Percentiles rank a stretch among this genome's conserved stretches.
Conservation (phyloP, 2,113 vertebrate genomes). For the Coreoperca whiteheadi region DNA sequence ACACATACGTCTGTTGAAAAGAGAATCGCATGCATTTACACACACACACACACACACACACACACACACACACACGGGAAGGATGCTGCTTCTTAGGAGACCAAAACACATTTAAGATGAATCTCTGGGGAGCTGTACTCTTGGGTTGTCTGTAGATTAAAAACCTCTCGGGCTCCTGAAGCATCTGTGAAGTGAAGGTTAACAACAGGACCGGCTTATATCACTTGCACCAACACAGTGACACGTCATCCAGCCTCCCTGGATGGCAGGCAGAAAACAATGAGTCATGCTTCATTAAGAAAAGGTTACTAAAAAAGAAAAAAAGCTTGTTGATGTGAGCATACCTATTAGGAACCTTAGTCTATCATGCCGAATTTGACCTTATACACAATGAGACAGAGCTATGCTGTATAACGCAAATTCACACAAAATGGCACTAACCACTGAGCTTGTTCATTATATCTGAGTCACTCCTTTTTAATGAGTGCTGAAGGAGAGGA, state of each 20-base stretch:
- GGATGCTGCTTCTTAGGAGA: constrained; percentile 32
- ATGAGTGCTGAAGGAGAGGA: constrained; percentile 17
- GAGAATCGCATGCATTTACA: constrained; percentile 33
- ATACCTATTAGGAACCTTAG: constrained; percentile 7
- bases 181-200: constrained; percentile 48
- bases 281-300: constrained; percentile 58
- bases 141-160: constrained; percentile 36
- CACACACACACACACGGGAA: constrained; percentile 19
- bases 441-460: neutral
- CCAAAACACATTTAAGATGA: constrained; percentile 45
- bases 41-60: constrained; percentile 14
- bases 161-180: constrained; percentile 36
- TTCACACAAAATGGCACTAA: neutral
- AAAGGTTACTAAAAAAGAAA: constrained; percentile 6
- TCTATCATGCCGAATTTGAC: constrained; percentile 5
- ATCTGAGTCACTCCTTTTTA: constrained; percentile 47
- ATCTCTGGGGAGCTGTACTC: constrained; percentile 32
- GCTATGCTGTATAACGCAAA: neutral
- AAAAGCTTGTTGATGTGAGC: neutral
- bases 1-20: constrained; percentile 37
- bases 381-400: neutral
- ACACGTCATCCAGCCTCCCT: constrained; percentile 21
- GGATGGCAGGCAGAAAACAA: constrained; percentile 41
- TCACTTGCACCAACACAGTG: constrained; percentile 37
- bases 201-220: constrained; percentile 38